phyloP scores from a whole-genome alignment of 1,140 invertebrate species.

The Microvelia longipes region DNA sequence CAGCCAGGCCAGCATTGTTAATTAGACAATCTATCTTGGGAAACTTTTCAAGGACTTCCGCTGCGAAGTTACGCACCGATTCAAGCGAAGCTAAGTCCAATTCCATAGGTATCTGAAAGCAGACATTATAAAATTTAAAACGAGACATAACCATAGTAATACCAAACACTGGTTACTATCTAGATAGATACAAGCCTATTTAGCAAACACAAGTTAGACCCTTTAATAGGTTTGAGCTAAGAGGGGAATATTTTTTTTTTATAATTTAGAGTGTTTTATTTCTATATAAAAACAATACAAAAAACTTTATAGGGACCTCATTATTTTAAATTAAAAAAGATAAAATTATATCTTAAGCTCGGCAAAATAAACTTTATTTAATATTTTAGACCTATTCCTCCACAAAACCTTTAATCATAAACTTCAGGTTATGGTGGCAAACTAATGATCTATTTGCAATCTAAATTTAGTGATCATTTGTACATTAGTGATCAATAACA shows the following conservation, averaged over 20 bases:
- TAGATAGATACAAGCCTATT: background rate
- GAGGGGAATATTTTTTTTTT: background rate
- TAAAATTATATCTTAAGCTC: too few species aligned
- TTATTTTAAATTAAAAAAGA: too few species aligned
- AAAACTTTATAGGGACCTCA: too few species aligned
- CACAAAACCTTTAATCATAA: too few species aligned
- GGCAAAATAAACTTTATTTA: too few species aligned
- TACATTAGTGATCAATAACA: too few species aligned
- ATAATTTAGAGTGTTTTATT: background rate
- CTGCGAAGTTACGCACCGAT: slow-evolving; percentile 52
- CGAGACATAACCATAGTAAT: background rate
- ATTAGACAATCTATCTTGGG: slow-evolving; percentile 51
- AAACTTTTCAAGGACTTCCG: slow-evolving; percentile 42
- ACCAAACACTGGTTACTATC: too few species aligned
- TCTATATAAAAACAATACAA: background rate
- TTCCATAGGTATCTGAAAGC: slow-evolving; percentile 46
- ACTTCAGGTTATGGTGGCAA: too few species aligned
- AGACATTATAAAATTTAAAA: background rate
- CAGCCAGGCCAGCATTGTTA: slow-evolving; percentile 57
- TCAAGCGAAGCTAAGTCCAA: slow-evolving; percentile 52
- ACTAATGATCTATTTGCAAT: too few species aligned
- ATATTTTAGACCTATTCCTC: too few species aligned
- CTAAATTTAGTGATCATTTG: too few species aligned
- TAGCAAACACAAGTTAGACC: background rate
- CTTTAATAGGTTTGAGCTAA: background rate